A percentile compares a stretch with the other conserved stretches of the same genome.
Conservation (phyloP, 1,140 invertebrate species). For the Neotoxoptera formosana region DNA sequence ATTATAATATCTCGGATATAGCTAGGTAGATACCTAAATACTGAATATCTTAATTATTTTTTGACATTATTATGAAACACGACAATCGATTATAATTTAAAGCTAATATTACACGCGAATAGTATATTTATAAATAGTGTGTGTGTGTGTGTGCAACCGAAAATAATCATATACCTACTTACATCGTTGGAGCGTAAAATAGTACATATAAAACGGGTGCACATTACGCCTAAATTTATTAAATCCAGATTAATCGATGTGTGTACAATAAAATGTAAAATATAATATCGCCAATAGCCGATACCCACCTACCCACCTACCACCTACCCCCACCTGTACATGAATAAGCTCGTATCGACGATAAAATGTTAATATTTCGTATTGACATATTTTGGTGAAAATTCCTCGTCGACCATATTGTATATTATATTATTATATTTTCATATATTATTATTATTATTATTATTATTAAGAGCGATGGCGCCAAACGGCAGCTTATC, state of each 20-base stretch:
- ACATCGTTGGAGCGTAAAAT: neutral
- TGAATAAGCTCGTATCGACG: neutral
- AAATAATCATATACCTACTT: neutral
- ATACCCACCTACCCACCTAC: neutral
- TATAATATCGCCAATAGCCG: neutral
- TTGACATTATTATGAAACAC: neutral
- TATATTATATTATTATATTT: neutral
- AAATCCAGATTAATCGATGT: neutral
- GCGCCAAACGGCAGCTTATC: constrained; percentile 21
- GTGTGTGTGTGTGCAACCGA: neutral
- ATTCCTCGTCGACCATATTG: neutral
- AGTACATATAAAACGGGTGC: neutral
- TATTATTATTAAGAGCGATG: neutral
- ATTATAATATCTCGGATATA: neutral
- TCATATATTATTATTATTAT: neutral
- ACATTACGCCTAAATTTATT: neutral
- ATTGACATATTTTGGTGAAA: neutral
- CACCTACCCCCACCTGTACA: neutral
- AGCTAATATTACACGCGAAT: neutral
- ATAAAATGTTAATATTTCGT: neutral
- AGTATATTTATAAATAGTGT: neutral
- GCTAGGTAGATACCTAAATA: too few species aligned
- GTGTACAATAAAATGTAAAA: neutral
- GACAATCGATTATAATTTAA: neutral
- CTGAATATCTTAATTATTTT: neutral